Evolutionary conservation across 2,797 vertebrate genomes (phyloP).

Genomic region (Masticophis lateralis): DNA sequence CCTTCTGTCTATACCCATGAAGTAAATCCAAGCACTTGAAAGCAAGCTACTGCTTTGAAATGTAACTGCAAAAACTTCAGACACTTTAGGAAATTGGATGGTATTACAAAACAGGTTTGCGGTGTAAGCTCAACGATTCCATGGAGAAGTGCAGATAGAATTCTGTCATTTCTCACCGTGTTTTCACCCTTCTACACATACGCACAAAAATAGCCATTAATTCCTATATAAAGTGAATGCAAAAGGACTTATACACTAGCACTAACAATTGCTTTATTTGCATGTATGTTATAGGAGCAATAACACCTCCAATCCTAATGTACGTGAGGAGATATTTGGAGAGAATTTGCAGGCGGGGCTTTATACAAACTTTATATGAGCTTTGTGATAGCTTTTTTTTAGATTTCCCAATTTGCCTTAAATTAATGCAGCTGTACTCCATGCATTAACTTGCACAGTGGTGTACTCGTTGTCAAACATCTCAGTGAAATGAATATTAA

Average conservation of each 20-base stretch:
- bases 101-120: slow-evolving; percentile 53
- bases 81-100: slow-evolving; percentile 52
- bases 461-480: neutral
- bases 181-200: slow-evolving; percentile 23
- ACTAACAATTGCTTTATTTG: neutral
- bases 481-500: neutral
- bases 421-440: neutral
- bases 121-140: slow-evolving; percentile 45
- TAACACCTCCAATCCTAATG: neutral
- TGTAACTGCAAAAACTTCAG: slow-evolving; percentile 68
- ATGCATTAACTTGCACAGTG: too few relatives aligned
- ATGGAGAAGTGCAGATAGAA: slow-evolving; percentile 28
- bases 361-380: neutral
- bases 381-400: neutral
- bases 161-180: slow-evolving; percentile 17
- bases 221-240: slow-evolving; percentile 3
- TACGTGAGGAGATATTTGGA: neutral
- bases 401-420: neutral
- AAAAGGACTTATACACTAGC: slow-evolving; percentile 20
- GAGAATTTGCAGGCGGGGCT: neutral
- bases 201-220: neutral
- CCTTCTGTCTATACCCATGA: slow-evolving; percentile 65
- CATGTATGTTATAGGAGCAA: neutral
- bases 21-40: slow-evolving; percentile 68
- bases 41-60: slow-evolving; percentile 66